Base-by-base conservation (phyloP, 2,888 invertebrate species). In the Leucania comma region DNA sequence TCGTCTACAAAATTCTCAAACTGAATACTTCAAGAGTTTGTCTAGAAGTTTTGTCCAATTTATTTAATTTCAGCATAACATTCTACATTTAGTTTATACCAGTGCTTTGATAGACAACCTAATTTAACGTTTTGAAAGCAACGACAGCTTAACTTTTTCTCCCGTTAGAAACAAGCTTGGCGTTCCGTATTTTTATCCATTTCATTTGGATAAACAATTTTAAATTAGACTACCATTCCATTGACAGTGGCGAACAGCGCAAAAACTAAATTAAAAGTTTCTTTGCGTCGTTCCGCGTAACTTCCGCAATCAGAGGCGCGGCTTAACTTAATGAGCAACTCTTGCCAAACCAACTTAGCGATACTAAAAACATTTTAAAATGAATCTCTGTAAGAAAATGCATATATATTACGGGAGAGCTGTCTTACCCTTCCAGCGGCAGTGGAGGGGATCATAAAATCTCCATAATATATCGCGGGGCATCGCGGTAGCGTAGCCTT, bases 191-290 rank as follows among this genome's bases (percentile, higher is more conserved):
- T 72, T 67, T 72, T 32, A 48, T 20, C 26, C 29, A 58, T 69
- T 73, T 68, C 70, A 69, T 80, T 80, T 76, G 56, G 57, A 68
- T 65, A 74, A 77, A 72, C 70, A 74, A 83, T 80, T 82, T 80
- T 69, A 83, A 83, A 82, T 83, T 77, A 80, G 70, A 59, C 76
- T 65, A 61, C 56, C 51, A 65, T 75, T 68, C 42, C 70, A 77
- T 60, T 53, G 74, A 81, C 72, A 68, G 72, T 58, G 54, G 71
- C 62, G 62, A 58, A 67, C 67, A 51, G 61, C 38, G 62, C 75
- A 74, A 77, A 77, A 85, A 81, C 76, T 81, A 75, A 81, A 85
- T 83, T 81, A 77, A 75, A 84, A 79, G 70, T 77, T 79, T 75
- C 20, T 72, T 78, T 76, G 69, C 73, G 59, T 60, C 61, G 73